Conservation (phyloP, 37 sponge, comb jelly and placozoan genomes). For the Beroe ovata region DNA sequence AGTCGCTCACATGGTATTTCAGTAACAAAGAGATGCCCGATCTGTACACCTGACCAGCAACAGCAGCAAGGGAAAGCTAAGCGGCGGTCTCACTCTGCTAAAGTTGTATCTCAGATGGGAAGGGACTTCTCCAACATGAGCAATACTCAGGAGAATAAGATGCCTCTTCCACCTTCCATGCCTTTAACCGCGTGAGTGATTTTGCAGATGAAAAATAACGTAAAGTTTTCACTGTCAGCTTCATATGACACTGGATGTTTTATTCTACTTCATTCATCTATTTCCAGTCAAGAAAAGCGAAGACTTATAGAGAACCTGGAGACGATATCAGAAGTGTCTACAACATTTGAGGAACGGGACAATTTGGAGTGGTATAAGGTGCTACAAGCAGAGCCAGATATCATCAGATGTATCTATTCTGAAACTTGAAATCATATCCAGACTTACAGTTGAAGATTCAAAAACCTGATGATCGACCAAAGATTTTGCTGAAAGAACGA, state of each 20-base stretch:
- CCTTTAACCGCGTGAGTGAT: conserved; percentile 19
- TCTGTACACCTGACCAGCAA: not conserved
- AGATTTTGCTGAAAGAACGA: too few relatives aligned
- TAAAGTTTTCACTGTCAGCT: too few relatives aligned
- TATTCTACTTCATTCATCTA: not conserved
- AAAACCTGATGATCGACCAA: too few relatives aligned
- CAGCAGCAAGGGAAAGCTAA: not conserved
- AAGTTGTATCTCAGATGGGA: conserved; percentile 10
- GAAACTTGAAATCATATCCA: too few relatives aligned
- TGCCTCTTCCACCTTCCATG: conserved; percentile 1
- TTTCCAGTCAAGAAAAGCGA: conserved; percentile 18
- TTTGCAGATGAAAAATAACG: too few relatives aligned
- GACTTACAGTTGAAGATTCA: too few relatives aligned
- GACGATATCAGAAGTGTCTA: conserved; percentile 27
- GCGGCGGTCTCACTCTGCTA: conserved; percentile 22
- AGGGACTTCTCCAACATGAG: conserved; percentile 17
- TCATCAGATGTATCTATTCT: not conserved
- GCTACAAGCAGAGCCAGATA: conserved; percentile 44
- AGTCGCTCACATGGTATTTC: too few relatives aligned
- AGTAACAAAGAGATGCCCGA: conserved; percentile 43
- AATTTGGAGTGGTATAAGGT: conserved; percentile 1
- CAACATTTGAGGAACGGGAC: not conserved
- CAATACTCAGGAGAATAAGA: conserved; percentile 4
- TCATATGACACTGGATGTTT: not conserved
- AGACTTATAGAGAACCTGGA: conserved; percentile 21